Conservation (phyloP, 1,140 invertebrate genomes). For the Zaprionus camerounensis region DNA sequence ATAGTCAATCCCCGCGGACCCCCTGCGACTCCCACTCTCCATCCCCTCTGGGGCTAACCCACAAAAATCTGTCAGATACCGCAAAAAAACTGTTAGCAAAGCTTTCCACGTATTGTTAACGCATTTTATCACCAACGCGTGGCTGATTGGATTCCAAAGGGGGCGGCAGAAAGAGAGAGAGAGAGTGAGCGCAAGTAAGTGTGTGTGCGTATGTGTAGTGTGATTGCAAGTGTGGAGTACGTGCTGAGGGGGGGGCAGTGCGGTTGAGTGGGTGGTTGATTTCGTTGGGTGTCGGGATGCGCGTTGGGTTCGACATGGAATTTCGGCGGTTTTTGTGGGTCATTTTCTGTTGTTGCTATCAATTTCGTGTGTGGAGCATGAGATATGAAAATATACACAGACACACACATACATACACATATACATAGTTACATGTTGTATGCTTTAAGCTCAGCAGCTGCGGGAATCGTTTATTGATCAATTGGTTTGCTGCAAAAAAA, state of each 20-base stretch:
- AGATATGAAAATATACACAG: conserved; percentile 21
- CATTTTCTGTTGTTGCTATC: conserved; percentile 65
- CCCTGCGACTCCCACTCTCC: neutral
- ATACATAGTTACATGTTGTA: neutral
- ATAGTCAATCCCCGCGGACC: neutral
- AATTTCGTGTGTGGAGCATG: conserved; percentile 33
- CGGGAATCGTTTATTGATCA: conserved; percentile 44
- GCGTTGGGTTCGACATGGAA: conserved; percentile 20
- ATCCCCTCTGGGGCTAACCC: conserved; percentile 48
- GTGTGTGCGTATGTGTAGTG: conserved; percentile 3
- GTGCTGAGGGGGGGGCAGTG: neutral
- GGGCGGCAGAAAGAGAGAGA: neutral
- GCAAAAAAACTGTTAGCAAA: conserved; percentile 77
- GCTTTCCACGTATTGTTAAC: conserved; percentile 81
- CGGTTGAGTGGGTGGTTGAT: conserved; percentile 12
- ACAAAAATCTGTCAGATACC: conserved; percentile 82
- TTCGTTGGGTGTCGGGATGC: neutral
- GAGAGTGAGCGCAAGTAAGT: neutral
- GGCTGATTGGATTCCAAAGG: conserved; percentile 76
- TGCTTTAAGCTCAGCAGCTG: conserved; percentile 27
- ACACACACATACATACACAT: neutral
- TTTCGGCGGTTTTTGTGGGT: conserved; percentile 63
- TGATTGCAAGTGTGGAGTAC: conserved; percentile 7
- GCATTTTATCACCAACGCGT: conserved; percentile 82
- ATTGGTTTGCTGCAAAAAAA: conserved; percentile 32